Conservation (phyloP, 1,140 invertebrate species). For the Anthonomus grandis region DNA sequence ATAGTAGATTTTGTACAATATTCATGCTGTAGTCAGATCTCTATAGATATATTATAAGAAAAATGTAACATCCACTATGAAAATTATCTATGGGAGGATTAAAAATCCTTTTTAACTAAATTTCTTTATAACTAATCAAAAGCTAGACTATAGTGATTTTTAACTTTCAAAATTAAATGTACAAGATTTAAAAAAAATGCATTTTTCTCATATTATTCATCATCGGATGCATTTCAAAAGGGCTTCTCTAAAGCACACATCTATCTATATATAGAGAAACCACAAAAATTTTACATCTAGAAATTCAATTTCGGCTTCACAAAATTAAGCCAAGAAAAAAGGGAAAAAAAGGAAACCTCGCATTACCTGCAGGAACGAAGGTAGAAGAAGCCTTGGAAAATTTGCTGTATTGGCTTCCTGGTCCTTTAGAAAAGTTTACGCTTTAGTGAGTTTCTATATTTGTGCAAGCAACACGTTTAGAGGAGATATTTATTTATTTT, state of each 20-base stretch:
- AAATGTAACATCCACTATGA: too few relatives aligned
- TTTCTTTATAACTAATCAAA: too few relatives aligned
- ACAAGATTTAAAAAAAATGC: too few relatives aligned
- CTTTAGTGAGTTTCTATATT: not conserved
- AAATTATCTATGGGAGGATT: too few relatives aligned
- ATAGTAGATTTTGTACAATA: too few relatives aligned
- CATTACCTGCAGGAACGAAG: conserved; percentile 1
- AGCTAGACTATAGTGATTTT: too few relatives aligned
- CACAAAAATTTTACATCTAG: conserved; percentile 8
- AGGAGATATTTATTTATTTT: too few relatives aligned
- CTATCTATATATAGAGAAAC: conserved; percentile 2
- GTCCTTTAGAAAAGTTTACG: conserved; percentile 6
- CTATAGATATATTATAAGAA: too few relatives aligned
- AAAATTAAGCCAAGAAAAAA: conserved; percentile 14
- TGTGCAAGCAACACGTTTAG: too few relatives aligned
- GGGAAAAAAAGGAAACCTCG: conserved; percentile 3
- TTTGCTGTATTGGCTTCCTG: conserved; percentile 9
- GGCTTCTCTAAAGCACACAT: not conserved
- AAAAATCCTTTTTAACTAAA: too few relatives aligned
- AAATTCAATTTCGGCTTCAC: conserved; percentile 17
- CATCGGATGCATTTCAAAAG: not conserved
- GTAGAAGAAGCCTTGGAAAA: conserved; percentile 6
- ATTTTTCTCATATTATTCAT: conserved; percentile 3
- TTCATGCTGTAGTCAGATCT: too few relatives aligned
- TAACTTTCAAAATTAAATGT: too few relatives aligned